Evolutionary conservation across 1,140 invertebrate species (phyloP), one percentile per base, ranked within the genome.

Genomic region (Drosophila ananassae): DNA sequence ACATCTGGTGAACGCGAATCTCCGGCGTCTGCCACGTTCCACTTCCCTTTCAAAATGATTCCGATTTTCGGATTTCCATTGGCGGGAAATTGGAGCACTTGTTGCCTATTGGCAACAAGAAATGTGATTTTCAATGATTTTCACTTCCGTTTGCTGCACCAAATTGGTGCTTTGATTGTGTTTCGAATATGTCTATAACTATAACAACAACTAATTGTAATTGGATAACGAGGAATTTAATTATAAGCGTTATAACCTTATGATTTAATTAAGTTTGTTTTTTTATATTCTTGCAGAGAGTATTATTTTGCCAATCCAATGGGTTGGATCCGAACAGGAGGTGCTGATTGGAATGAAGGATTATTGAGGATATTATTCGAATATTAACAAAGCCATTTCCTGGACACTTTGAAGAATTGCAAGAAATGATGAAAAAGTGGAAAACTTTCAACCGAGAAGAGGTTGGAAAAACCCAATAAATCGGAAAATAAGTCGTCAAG

Each of bases 31-130:
- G 57, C 28, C 57, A 59, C 46, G 57, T 47, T 59, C 28, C 50
- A 17, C 25, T 21, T 13, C 56, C 21, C 12, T 17, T 58, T 22
- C n/a, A 46, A 47, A 8, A 12, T 30, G 25, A 22, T 28, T 28
- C 22, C 17, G 17, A 28, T 28, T 34, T 59, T 32, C 44, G 56
- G 44, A 58, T 50, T 30, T 25, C 41, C n/a, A 44, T 21, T 13
- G 5, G n/a, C 7, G n/a, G n/a, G 13, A 44, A 44, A 44, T 21
- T 44, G 41, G 17, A 58, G 64, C 64, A 69, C 63, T 61, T 73
- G 63, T 69, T 60, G 64, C 44, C 59, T 30, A 47, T 39, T 17
- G 17, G 17, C 17, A 17, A 37, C 32, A 22, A 50, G 17, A 50
- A 58, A 30, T 58, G 48, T 10, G 34, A 37, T 37, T 37, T 10